Evolutionary conservation across 2,797 vertebrate species (phyloP).

Genomic region (Zonotrichia albicollis): DNA sequence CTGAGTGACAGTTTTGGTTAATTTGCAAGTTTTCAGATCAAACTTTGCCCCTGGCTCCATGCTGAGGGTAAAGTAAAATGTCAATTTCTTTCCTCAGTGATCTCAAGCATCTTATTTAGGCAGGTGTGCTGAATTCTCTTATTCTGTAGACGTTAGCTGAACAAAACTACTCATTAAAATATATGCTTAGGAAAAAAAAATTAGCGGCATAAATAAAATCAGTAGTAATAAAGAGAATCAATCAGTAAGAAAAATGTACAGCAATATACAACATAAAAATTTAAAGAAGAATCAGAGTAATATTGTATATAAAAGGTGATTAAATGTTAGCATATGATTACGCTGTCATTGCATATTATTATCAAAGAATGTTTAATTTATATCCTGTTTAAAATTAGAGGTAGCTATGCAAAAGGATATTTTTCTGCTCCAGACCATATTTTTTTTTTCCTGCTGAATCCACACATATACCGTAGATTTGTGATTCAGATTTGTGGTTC

Average conservation of each 20-base stretch:
- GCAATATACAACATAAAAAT: conserved; percentile 83
- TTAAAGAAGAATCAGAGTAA: conserved; percentile 80
- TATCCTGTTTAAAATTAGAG: conserved; percentile 78
- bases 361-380: conserved; percentile 84
- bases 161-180: conserved; percentile 88
- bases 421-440: conserved; percentile 63
- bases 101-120: conserved; percentile 89
- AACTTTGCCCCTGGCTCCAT: conserved; percentile 89
- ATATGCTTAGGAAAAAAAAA: conserved; percentile 80
- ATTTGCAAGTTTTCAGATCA: conserved; percentile 91
- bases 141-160: conserved; percentile 80
- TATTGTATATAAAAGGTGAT: conserved; percentile 82
- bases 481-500: conserved; percentile 72
- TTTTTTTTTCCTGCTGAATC: conserved; percentile 69
- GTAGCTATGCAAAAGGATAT: conserved; percentile 73
- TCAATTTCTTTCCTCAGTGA: conserved; percentile 86
- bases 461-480: conserved; percentile 71
- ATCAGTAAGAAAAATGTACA: conserved; percentile 83
- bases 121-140: conserved; percentile 86
- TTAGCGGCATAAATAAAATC: conserved; percentile 85
- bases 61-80: conserved; percentile 89
- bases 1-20: conserved; percentile 95
- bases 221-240: conserved; percentile 83
- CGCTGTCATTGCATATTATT: conserved; percentile 81
- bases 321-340: conserved; percentile 84